A percentile compares a stretch with the other conserved stretches of the same genome.
phyloP scores from a whole-genome alignment of 92 coral and sea anemone genomes.

The Blastomussa wellsi region DNA sequence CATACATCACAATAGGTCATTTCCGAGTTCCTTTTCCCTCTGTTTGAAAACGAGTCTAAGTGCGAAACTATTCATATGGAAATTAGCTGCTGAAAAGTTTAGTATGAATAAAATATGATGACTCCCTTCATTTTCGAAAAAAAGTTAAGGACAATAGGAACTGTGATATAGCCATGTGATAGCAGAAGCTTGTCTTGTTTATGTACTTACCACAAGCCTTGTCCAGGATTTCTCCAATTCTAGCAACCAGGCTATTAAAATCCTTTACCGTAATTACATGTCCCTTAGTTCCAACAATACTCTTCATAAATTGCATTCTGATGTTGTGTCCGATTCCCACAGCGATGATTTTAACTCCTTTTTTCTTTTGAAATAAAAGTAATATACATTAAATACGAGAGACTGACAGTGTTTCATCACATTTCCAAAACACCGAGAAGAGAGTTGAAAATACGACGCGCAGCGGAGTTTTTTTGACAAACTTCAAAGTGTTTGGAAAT shows the following conservation, averaged over 20 bases:
- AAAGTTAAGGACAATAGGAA: background rate
- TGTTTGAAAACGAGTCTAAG: too few relatives aligned
- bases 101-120: background rate
- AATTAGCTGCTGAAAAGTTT: too few relatives aligned
- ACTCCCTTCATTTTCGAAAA: background rate
- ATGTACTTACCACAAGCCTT: slow-evolving; percentile 4
- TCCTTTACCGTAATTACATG: background rate
- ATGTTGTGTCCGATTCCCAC: slow-evolving; percentile 13
- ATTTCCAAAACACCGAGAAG: too few relatives aligned
- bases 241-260: background rate
- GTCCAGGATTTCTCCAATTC: background rate
- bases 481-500: too few relatives aligned
- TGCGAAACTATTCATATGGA: too few relatives aligned
- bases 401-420: too few relatives aligned
- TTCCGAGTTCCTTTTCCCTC: too few relatives aligned
- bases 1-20: too few relatives aligned
- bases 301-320: background rate
- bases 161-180: background rate
- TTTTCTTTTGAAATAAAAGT: background rate
- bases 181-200: background rate
- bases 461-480: too few relatives aligned
- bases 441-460: too few relatives aligned
- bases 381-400: background rate
- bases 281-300: background rate
- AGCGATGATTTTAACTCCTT: slow-evolving; percentile 7